phyloP scores from a whole-genome alignment of 2,888 invertebrate genomes.

The Nomada fabriciana region DNA sequence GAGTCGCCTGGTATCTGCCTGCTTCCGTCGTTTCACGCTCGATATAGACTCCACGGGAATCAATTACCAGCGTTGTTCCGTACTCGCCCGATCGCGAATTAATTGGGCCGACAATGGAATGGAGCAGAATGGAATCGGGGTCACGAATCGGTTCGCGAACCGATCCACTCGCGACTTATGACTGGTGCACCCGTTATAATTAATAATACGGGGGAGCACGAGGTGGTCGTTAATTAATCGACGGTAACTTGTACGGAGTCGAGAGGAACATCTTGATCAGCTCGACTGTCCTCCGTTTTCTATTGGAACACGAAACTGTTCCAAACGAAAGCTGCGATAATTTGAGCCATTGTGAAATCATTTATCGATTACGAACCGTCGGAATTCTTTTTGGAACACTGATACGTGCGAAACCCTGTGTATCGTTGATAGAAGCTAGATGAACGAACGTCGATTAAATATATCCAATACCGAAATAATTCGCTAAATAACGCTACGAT shows the following conservation, averaged over 20 bases:
- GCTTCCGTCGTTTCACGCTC: constrained; percentile 52
- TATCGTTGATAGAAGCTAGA: no score
- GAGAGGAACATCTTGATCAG: no score
- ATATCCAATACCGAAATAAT: no score
- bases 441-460: no score
- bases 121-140: neutral
- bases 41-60: constrained; percentile 48
- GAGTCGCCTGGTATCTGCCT: constrained; percentile 43
- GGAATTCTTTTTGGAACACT: no score
- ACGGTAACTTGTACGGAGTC: constrained; percentile 24
- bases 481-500: no score
- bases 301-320: no score
- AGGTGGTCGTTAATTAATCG: constrained; percentile 24
- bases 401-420: no score
- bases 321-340: no score
- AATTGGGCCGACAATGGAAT: constrained; percentile 33
- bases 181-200: constrained; percentile 19
- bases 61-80: constrained; percentile 55
- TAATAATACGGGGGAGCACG: neutral
- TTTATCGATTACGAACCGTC: no score
- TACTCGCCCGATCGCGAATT: constrained; percentile 33
- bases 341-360: no score
- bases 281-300: no score
- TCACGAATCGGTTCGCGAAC: constrained; percentile 19
- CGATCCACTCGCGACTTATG: neutral